Base-by-base conservation (phyloP, 2,888 invertebrate genomes). In the Amphiduros pacificus region DNA sequence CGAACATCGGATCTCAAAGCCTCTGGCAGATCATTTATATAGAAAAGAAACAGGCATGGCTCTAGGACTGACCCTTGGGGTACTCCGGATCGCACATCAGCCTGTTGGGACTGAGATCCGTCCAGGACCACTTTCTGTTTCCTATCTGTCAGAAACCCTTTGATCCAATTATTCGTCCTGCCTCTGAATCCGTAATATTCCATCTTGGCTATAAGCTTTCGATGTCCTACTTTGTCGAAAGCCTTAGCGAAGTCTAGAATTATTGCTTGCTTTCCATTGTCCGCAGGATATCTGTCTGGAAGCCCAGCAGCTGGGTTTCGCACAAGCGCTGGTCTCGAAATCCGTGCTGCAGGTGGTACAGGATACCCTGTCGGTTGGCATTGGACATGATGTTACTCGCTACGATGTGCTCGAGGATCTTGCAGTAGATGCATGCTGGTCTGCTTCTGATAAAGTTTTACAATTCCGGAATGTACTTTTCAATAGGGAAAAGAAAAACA, bases 21-120 rank as follows among this genome's bases (percentile, higher is more conserved):
- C 28, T n/a, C 6, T 28, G 67, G 70, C 4, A 64, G 54, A 52
- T 71, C 71, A 49, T 71, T 69, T 9, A 71, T 70, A 44, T 60
- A 67, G 9, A 66, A 2, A 2, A 69, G 61, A 59, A 70, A 72
- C 22, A 71, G 59, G 14, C 64, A 22, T 3, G 64, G 71, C 17
- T 62, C 68, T 1, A 68, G 60, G 22, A 68, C 67, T 9, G 65
- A 56, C 9, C 65, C 65, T 36, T 65, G 69, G 6, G 67, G 66
- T 14, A 67, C 66, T 20, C 70, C 63, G 14, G 66, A 65, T 29
- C 57, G 60, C 0, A 71, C 64, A 11, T 63, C 27, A 14, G 62
- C 57, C 26, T 58, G 44, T 17, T 40, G 24, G 26, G 65, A 66
- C 6, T n/a, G 27, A 1, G 55, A 41, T 14, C 64, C 64, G 27